A percentile compares a stretch with the other conserved stretches of the same genome.
Evolutionary conservation across 1,140 invertebrate genomes (phyloP).

Genomic region (Calliphora vicina): DNA sequence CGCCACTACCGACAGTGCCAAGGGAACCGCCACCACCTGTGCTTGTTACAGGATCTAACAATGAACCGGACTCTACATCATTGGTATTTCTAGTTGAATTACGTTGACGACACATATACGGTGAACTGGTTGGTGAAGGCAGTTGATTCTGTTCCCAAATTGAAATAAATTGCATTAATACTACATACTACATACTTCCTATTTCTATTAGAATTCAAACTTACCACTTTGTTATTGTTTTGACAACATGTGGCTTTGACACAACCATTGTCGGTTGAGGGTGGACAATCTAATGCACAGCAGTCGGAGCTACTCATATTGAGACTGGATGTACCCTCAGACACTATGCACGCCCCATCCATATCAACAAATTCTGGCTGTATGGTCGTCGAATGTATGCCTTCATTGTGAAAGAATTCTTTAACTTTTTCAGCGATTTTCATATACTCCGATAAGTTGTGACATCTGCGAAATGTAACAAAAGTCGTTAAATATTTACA

Average conservation of each 20-base stretch:
- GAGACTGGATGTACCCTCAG: conserved; percentile 60
- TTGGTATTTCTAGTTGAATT: conserved; percentile 66
- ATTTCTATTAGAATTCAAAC: not conserved
- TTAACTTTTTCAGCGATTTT: conserved; percentile 93
- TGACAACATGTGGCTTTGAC: conserved; percentile 84
- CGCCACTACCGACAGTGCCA: conserved; percentile 6
- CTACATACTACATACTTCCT: not conserved
- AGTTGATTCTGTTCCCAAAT: conserved; percentile 68
- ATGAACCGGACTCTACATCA: conserved; percentile 60
- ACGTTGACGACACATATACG: conserved; percentile 79
- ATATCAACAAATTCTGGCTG: conserved; percentile 92
- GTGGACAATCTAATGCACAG: conserved; percentile 87
- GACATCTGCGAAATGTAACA: conserved; percentile 68
- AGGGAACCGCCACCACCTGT: conserved; percentile 41
- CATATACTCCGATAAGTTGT: conserved; percentile 89
- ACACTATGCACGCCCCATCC: conserved; percentile 59
- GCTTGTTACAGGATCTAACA: conserved; percentile 47
- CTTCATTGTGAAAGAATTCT: conserved; percentile 92
- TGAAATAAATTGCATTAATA: not conserved
- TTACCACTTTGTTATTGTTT: conserved; percentile 61
- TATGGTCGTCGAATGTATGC: conserved; percentile 85
- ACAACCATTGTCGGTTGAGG: conserved; percentile 82
- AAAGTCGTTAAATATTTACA: conserved; percentile 43
- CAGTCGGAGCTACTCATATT: conserved; percentile 67
- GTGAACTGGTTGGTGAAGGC: conserved; percentile 78